A percentile compares a stretch with the other conserved stretches of the same genome.
phyloP scores from a whole-genome alignment of 92 coral and sea anemone genomes.

The Parazoanthus atlanticus region DNA sequence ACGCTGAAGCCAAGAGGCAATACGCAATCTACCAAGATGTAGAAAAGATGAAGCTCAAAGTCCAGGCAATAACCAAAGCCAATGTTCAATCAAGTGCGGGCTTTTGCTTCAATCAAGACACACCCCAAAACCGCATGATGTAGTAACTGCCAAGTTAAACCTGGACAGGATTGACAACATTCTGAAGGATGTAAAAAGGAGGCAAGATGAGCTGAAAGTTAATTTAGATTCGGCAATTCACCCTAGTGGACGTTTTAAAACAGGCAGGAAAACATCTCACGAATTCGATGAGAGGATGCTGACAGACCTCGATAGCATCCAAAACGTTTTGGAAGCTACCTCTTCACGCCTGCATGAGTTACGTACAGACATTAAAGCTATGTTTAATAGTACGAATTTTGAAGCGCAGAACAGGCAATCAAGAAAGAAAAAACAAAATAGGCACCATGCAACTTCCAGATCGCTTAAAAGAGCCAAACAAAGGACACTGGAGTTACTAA shows the following conservation, averaged over 20 bases:
- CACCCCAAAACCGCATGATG: constrained; percentile 2
- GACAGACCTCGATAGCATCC: too few relatives aligned
- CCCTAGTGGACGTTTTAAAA: constrained; percentile 8
- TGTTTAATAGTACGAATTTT: too few relatives aligned
- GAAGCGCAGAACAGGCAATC: too few relatives aligned
- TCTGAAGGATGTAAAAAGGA: background rate
- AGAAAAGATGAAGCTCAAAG: constrained; percentile 23
- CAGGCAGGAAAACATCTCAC: constrained; percentile 5
- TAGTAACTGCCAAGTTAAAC: constrained; percentile 10
- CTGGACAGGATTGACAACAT: constrained; percentile 11
- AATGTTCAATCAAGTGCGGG: background rate
- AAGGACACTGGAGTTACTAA: too few relatives aligned
- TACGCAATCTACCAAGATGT: constrained; percentile 33
- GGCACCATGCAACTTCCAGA: too few relatives aligned
- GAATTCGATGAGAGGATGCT: background rate
- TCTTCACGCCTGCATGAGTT: too few relatives aligned
- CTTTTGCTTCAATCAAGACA: background rate
- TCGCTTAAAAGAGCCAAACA: too few relatives aligned
- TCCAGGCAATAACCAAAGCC: constrained; percentile 6
- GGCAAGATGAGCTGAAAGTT: constrained; percentile 5
- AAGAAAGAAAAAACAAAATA: too few relatives aligned
- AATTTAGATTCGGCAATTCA: background rate
- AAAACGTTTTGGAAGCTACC: too few relatives aligned
- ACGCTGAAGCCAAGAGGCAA: constrained; percentile 37
- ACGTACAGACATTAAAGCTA: too few relatives aligned